Base-by-base conservation (phyloP, 2,888 invertebrate species). In the Glomeris marginata region DNA sequence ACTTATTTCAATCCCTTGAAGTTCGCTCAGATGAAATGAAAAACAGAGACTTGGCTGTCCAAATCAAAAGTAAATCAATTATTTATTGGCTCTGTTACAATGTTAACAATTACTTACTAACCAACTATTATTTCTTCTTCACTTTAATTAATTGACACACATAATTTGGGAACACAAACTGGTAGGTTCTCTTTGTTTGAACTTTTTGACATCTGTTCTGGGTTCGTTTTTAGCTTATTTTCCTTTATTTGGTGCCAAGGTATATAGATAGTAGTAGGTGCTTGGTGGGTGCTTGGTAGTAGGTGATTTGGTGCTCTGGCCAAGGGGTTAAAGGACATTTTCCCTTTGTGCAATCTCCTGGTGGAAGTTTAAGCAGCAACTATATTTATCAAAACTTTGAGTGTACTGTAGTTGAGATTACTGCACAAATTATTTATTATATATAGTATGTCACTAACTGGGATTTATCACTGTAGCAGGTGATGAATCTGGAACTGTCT, bases 1-100 rank as follows among this genome's bases (percentile, higher is more conserved):
- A 84, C 60, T 74, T 91, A 47, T 90, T 87, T 69, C 90, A 91
- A 65, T 84, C 88, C 0, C 69, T 91, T 48, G 73, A 87, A 53
- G 91, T 91, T 6, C 49, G 58, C 41, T 58, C 59, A 43, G 59
- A 59, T 36, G 41, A 42, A 34, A 20, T 21, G 1, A 20, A 15
- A 13, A 37, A 34, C 16, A 18, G 52, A 35, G 43, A 50, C 20
- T 20, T 36, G 6, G 18, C 22, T 16, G 36, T 47, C 13, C n/a
- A 35, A 22, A 21, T 18, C 11, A 36, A 46, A 34, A 46, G 54
- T 51, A 52, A 46, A 18, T 42, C 34, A 16, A 21, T 33, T 18
- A 36, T 44, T 13, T 16, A 13, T 11, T 41, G 10, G 10, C 10
- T 13, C 15, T 13, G 13, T 13, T 16, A 16, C 41, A 22, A 15